These are phyloP conservation scores for Agrenia bidenticulata DNA, from an alignment of 2,888 invertebrate species.

Conservation along the genomic window DNA sequence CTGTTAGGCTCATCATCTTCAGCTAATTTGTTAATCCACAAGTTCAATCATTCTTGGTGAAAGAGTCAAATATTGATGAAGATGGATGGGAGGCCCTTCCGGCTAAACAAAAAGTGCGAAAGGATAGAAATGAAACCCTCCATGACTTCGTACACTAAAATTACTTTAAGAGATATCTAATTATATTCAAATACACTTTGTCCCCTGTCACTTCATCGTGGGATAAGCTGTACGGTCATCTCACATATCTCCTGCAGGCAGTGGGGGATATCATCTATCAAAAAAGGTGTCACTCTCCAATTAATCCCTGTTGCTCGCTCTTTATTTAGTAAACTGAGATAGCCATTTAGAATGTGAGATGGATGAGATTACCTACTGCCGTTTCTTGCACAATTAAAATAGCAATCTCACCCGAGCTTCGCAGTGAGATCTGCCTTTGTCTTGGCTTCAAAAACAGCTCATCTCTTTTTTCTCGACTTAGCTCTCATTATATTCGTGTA, in stretches of 20 bases:
- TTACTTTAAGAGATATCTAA: too few species aligned
- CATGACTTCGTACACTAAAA: not conserved
- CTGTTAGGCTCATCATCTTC: too few species aligned
- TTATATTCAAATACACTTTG: too few species aligned
- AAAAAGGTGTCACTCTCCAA: conserved; percentile 14
- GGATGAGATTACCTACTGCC: conserved; percentile 17
- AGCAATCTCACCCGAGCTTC: too few species aligned
- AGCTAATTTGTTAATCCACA: conserved; percentile 1
- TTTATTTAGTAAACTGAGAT: conserved; percentile 3
- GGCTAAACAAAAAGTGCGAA: not conserved
- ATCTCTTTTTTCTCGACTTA: too few species aligned
- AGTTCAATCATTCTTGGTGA: conserved; percentile 8
- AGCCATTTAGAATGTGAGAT: not conserved
- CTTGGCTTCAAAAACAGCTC: too few species aligned
- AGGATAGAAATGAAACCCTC: not conserved
- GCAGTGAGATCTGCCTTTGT: too few species aligned
- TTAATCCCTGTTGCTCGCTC: conserved; percentile 9
- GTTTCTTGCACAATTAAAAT: conserved; percentile 16
- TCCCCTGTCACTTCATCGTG: too few species aligned
- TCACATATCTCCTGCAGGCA: not conserved
- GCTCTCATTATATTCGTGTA: too few species aligned
- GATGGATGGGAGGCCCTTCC: not conserved
- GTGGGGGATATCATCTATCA: not conserved
- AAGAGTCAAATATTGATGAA: conserved; percentile 4
- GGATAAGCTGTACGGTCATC: too few species aligned